Evolutionary conservation across 2,113 vertebrate species (phyloP), one percentile per base, ranked within the genome.

Genomic region (Procavia capensis): DNA sequence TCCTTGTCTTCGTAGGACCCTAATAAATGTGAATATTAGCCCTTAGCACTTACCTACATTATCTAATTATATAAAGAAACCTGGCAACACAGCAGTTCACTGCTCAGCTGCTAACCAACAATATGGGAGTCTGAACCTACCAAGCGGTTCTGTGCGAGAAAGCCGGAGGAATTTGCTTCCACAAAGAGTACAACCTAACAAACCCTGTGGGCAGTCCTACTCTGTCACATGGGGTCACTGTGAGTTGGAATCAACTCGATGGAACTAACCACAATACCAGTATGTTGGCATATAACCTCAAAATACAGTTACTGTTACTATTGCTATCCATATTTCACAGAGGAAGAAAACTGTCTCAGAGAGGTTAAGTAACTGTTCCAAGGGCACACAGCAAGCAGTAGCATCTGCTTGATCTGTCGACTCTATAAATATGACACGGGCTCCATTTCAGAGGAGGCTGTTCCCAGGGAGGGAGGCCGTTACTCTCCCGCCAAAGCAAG

Each of bases 351-450:
- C 2, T 4, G 45, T 34, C 78, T 78, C 59, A 93, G 84, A 86
- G 76, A 95, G 29, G 39, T 90, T 68, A 64, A 47, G 36, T 61
- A 4, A 86, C 41, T 25, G 20, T 72, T n/a, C 43, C 22, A 27
- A 36, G 50, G n/a, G 88, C 78, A 90, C 81, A 92, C 72, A 80
- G 50, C 70, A 45, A 90, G 39, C 68, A 86, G 13, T 47, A 61
- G 17, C 5, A 27, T 19, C 45, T 80, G 2, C 10, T n/a, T 39
- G 74, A 6, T 64, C 20, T 31, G 13, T 20, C 0, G 1, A 9
- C 50, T 16, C 59, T 2, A 34, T 68, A 27, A 86, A 68, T 6
- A 19, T 68, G 91, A 59, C 19, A 41, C 19, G 5, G 57, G 16
- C 41, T 72, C 45, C 36, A 34, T 29, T 64, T 93, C 61, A 47